Base-by-base conservation (phyloP, 1,140 invertebrate genomes). In the Rhyacophila brunnea region DNA sequence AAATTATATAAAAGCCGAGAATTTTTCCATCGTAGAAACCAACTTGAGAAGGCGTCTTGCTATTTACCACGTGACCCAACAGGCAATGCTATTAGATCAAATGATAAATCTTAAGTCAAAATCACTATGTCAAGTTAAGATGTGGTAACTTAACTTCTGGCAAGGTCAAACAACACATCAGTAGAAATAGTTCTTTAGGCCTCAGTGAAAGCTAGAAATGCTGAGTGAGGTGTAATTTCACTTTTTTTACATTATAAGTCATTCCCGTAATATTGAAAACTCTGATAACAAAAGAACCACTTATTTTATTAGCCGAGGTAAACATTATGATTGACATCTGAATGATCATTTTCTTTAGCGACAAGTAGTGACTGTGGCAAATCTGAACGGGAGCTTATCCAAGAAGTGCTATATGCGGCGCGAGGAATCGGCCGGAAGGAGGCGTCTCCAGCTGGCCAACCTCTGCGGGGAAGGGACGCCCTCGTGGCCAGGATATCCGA, bases 401-500 rank as follows among this genome's bases (percentile, higher is more conserved):
- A 62, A 46, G 56, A 53, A 9, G 63, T 54, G 23, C 18, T 65
- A 14, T 65, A 65, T 32, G 74, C 74, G 0, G 75, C 73, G 0
- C 72, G 73, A 1, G 75, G 77, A 3, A 73, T 79, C 6, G 53
- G 53, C 10, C 6, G 13, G n/a, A 2, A 20, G 1, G 45, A 48
- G 20, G 28, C 18, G 32, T 44, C 13, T 18, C 6, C 34, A 13
- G 15, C 19, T 17, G 67, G 42, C 64, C n/a, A 64, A 66, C n/a
- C 59, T 60, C 7, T 50, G 66, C 10, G 51, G 13, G 57, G 52
- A 1, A 70, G 67, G 43, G 79, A 81, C 23, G 79, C 73, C 61
- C 67, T 87, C 40, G 80, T 92, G 5, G 72, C 89, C 10, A 82
- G 90, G 44, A 74, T 96, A 6, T 85, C 89, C 2, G 92, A 95